Conservation (phyloP, 2,797 vertebrate genomes). For the Lophius americanus region DNA sequence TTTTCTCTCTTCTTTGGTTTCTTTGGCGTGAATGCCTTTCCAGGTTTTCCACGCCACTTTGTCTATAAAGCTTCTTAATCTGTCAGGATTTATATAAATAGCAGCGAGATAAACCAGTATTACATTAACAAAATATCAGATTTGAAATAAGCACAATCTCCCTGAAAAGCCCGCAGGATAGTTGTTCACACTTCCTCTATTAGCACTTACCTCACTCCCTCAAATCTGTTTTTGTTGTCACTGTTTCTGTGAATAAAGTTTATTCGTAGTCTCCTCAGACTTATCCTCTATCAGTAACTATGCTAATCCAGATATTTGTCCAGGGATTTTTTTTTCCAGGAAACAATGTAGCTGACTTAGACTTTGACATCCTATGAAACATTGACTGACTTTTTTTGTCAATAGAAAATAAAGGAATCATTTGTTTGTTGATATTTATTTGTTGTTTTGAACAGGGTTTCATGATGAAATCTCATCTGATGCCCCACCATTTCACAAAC, state of each 20-base stretch:
- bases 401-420: background rate
- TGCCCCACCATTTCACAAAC: background rate
- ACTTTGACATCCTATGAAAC: background rate
- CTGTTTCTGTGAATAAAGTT: background rate
- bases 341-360: background rate
- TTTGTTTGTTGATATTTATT: too few species aligned
- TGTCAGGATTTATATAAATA: background rate
- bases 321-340: background rate
- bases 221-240: constrained; percentile 6
- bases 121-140: background rate
- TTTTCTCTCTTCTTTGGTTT: background rate
- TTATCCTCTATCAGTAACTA: background rate
- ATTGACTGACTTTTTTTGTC: background rate
- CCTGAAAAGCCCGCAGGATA: constrained; percentile 9
- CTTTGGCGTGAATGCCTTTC: background rate
- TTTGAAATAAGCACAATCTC: background rate
- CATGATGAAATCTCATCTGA: background rate
- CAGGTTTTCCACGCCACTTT: constrained; percentile 1
- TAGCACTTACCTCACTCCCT: background rate
- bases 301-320: constrained; percentile 2
- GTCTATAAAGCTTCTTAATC: constrained; percentile 9
- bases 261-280: constrained; percentile 13
- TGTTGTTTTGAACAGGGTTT: background rate
- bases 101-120: background rate
- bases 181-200: constrained; percentile 9